phyloP scores from a whole-genome alignment of 2,797 vertebrate species.

The Takifugu rubripes region DNA sequence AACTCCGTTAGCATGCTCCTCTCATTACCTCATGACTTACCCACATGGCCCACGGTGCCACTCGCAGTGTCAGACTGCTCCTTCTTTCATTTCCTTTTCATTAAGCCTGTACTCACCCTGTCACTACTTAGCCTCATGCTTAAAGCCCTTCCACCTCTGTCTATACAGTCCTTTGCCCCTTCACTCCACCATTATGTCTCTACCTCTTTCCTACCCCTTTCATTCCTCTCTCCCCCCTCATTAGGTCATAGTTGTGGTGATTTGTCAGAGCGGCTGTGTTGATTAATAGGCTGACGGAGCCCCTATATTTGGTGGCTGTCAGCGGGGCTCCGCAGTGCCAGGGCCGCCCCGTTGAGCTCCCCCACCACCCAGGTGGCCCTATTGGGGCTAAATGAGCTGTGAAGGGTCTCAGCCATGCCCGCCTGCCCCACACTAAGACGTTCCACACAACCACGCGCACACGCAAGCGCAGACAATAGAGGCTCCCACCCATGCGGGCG shows the following conservation, averaged over 20 bases:
- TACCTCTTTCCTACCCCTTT: constrained; percentile 52
- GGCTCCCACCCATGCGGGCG: constrained; percentile 38
- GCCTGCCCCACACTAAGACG: constrained; percentile 70
- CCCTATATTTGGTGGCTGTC: constrained; percentile 85
- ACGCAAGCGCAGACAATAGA: constrained; percentile 19
- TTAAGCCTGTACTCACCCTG: constrained; percentile 55
- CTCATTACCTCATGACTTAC: constrained; percentile 62
- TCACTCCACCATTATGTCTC: constrained; percentile 57
- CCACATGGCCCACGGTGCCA: constrained; percentile 50
- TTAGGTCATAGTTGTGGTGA: constrained; percentile 78
- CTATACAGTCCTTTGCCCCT: constrained; percentile 37
- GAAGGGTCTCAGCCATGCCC: constrained; percentile 90
- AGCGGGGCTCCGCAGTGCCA: constrained; percentile 84
- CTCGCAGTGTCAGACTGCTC: constrained; percentile 51
- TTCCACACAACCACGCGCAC: constrained; percentile 56
- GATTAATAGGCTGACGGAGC: constrained; percentile 86
- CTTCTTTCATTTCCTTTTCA: constrained; percentile 73
- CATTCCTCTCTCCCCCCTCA: constrained; percentile 66
- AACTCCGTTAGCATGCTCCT: constrained; percentile 63
- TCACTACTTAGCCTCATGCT: constrained; percentile 54
- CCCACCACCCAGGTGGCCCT: constrained; percentile 94
- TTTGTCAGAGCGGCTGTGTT: constrained; percentile 86
- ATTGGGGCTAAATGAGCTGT: constrained; percentile 98
- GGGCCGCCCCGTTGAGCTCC: constrained; percentile 82
- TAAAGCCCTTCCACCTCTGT: constrained; percentile 45